Base-by-base conservation (phyloP, 1,140 invertebrate species). In the Aplysia californica region DNA sequence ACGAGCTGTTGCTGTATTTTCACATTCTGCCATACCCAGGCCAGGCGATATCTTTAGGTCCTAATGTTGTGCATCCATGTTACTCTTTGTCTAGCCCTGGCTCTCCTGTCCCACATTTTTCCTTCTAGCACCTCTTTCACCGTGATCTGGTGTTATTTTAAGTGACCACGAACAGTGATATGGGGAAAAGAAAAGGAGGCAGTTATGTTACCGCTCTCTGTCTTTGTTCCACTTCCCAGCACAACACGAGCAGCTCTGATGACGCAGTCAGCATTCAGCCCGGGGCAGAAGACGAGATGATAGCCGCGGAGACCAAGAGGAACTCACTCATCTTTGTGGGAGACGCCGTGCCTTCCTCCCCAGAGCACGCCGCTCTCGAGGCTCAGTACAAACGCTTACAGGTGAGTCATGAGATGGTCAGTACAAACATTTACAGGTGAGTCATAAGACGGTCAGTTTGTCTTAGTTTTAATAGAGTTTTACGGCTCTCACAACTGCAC, bases 251-350 rank as follows among this genome's bases (percentile, higher is more conserved):
- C 29, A 61, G n/a, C 10, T 10, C 21, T n/a, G 18, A 29, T 4
- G 58, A 39, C 15, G 29, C 36, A 33, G 33, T 20, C 6, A 65
- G 20, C 20, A 66, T 75, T 10, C 15, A 44, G 29, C 61, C 59
- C n/a, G 72, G 66, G 10, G 59, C 50, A 3, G 72, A 66, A 41
- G 72, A 75, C 56, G 31, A 75, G 5, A 66, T 65, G 4, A 75
- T 75, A 20, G 72, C 59, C 1, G 72, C 72, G 15, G 41, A 66
- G 21, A 61, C 66, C 21, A 75, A 75, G 36, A 65, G 72, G 29
- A 75, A 75, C 41, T 75, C 72, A 1, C 61, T 75, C 15, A 39
- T 75, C 1, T 75, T 75, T 50, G 72, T 75, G 18, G 72, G 72
- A 2, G 72, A 75, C 26, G 15, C 72, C 33, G 6, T 55, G 3